Conservation (phyloP, 1,140 invertebrate species). For the Aphelenchoides besseyi region DNA sequence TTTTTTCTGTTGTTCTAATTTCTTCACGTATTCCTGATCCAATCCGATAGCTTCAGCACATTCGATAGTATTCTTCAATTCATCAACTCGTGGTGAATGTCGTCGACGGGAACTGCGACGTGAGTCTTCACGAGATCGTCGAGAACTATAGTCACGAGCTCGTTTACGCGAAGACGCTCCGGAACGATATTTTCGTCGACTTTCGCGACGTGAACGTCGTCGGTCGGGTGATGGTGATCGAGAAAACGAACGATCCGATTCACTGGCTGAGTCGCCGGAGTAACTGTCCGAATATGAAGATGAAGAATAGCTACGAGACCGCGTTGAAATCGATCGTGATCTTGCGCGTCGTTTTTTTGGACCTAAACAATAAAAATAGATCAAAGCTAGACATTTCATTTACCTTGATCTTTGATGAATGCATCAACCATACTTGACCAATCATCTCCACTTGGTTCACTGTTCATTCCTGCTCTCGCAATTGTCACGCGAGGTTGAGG, state of each 20-base stretch:
- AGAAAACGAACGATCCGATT: not conserved
- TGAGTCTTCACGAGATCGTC: not conserved
- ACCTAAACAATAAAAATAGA: slow-evolving; percentile 19
- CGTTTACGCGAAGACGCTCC: not conserved
- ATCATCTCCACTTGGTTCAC: slow-evolving; percentile 13
- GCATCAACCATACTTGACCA: slow-evolving; percentile 44
- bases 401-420: slow-evolving; percentile 29
- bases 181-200: not conserved
- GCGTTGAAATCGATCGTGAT: slow-evolving; percentile 4
- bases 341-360: slow-evolving; percentile 2
- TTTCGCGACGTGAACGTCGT: not conserved
- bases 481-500: slow-evolving; percentile 12
- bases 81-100: slow-evolving; percentile 15
- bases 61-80: slow-evolving; percentile 41
- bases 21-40: slow-evolving; percentile 45
- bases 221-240: slow-evolving; percentile 3
- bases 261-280: not conserved
- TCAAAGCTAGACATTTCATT: not conserved
- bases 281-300: slow-evolving; percentile 17
- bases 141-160: not conserved
- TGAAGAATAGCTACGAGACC: not conserved
- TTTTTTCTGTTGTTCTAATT: slow-evolving; percentile 46
- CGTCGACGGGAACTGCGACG: not conserved
- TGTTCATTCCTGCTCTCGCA: slow-evolving; percentile 11
- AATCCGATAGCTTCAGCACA: slow-evolving; percentile 48